These are phyloP conservation scores for Crotalus helleri DNA, from an alignment of 2,113 vertebrate genomes.

Conservation along the genomic window DNA sequence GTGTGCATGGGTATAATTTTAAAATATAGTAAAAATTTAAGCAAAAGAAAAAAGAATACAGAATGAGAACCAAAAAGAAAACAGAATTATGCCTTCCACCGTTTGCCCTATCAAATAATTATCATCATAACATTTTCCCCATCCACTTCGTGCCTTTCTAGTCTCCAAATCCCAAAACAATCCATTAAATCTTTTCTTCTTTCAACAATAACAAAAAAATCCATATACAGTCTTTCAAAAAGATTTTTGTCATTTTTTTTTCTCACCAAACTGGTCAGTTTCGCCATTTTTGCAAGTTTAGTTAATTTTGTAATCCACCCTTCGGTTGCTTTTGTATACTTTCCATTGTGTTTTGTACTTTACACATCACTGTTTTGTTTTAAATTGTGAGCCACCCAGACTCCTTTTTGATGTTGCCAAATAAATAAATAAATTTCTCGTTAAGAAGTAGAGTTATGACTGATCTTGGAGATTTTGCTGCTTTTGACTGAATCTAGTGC, in stretches of 20 bases:
- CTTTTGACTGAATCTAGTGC: constrained; percentile 3
- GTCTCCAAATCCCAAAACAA: not conserved
- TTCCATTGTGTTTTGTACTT: not conserved
- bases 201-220: not conserved
- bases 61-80: not conserved
- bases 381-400: not conserved
- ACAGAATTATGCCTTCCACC: not conserved
- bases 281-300: not conserved
- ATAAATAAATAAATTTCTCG: constrained; percentile 11
- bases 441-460: not conserved
- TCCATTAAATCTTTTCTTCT: not conserved
- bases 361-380: not conserved
- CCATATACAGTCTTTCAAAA: not conserved
- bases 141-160: not conserved
- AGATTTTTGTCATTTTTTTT: not conserved
- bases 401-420: not conserved
- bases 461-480: not conserved
- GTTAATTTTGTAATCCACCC: not conserved
- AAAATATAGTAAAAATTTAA: not conserved
- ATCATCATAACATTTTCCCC: not conserved
- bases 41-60: not conserved
- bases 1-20: not conserved
- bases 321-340: not conserved
- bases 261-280: not conserved
- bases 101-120: not conserved